Evolutionary conservation across 2,797 vertebrate genomes (phyloP).

Genomic region (Phaenicophaeus curvirostris): DNA sequence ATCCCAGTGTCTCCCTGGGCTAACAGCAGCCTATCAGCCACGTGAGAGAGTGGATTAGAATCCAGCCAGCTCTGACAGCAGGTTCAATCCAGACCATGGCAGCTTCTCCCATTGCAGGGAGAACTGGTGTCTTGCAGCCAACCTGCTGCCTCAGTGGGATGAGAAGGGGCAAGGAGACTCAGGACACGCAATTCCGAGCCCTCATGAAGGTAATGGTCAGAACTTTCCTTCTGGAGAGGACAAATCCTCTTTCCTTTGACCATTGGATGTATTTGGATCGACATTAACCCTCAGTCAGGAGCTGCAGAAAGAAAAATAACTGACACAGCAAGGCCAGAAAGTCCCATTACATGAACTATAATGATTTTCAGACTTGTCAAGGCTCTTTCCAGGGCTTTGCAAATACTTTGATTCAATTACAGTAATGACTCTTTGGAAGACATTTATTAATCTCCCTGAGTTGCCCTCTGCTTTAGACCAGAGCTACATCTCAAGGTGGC

Average conservation of each 20-base stretch:
- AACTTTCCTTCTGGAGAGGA: background rate
- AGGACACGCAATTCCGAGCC: background rate
- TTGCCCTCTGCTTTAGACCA: background rate
- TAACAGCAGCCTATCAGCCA: background rate
- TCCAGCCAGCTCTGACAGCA: background rate
- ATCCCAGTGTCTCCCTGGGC: background rate
- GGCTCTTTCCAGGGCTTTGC: background rate
- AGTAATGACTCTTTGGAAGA: constrained; percentile 10
- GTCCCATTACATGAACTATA: background rate
- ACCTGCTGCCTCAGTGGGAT: background rate
- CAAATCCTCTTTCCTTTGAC: background rate
- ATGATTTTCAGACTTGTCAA: constrained; percentile 24
- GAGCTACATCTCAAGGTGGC: background rate
- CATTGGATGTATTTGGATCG: background rate
- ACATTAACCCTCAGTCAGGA: background rate
- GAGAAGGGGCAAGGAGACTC: background rate
- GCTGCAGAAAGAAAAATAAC: background rate
- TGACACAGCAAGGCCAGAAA: background rate
- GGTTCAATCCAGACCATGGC: fast-evolving
- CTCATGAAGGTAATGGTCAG: background rate
- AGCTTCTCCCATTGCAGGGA: background rate
- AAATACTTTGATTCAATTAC: constrained; percentile 51
- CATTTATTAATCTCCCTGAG: background rate
- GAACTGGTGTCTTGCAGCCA: background rate
- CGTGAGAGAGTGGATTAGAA: background rate